phyloP scores from a whole-genome alignment of 2,888 invertebrate species.

The Parthenolecanium corni region DNA sequence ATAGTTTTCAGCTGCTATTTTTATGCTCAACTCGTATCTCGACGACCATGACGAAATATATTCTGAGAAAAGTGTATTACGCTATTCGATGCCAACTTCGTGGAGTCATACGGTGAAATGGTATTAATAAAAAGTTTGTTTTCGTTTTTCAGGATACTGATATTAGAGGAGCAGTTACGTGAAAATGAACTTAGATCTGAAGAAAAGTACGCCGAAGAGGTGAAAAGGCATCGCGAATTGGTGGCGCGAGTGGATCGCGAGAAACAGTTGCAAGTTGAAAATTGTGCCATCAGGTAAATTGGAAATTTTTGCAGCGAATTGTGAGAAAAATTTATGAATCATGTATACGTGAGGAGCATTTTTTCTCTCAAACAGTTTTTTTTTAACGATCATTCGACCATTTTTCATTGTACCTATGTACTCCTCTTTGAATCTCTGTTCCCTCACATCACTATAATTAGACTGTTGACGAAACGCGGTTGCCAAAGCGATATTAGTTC shows the following conservation, averaged over 20 bases:
- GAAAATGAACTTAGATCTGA: constrained; percentile 67
- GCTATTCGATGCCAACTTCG: background rate
- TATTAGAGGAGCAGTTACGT: constrained; percentile 79
- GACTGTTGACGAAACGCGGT: too few species aligned
- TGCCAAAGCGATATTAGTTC: too few species aligned
- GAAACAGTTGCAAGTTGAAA: constrained; percentile 63
- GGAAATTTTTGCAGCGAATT: background rate
- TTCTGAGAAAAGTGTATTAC: background rate
- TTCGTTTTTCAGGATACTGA: constrained; percentile 53
- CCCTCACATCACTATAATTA: too few species aligned
- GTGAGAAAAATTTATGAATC: too few species aligned
- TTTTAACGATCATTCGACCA: too few species aligned
- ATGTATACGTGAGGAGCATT: too few species aligned
- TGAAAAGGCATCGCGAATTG: constrained; percentile 71
- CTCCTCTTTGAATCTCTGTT: too few species aligned
- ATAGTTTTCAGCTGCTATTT: too few species aligned
- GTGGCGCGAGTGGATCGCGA: constrained; percentile 74
- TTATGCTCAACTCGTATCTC: too few species aligned
- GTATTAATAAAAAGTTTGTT: constrained; percentile 1
- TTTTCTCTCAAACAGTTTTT: too few species aligned
- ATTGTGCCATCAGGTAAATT: constrained; percentile 54
- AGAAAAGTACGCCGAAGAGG: constrained; percentile 66
- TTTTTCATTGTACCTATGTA: too few species aligned
- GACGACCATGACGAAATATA: background rate
- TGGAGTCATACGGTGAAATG: background rate